Evolutionary conservation across 2,113 vertebrate genomes (phyloP).

Genomic region (Mesocricetus auratus): DNA sequence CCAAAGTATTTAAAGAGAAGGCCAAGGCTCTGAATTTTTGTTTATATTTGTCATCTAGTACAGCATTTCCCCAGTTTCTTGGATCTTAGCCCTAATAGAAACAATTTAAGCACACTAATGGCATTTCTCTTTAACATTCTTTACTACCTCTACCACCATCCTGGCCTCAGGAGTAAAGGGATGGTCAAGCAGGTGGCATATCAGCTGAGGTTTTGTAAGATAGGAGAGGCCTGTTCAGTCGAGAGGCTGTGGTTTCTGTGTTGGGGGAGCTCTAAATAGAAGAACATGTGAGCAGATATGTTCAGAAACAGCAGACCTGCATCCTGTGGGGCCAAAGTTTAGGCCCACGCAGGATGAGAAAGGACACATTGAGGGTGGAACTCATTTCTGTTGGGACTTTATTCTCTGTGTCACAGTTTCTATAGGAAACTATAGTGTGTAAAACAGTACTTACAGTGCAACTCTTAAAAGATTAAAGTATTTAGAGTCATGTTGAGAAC

Average conservation of each 20-base stretch:
- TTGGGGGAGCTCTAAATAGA: not conserved
- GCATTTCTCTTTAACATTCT: constrained; percentile 18
- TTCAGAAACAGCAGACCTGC: constrained; percentile 46
- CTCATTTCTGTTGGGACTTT: constrained; percentile 50
- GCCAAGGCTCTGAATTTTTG: not conserved
- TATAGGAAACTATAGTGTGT: constrained; percentile 28
- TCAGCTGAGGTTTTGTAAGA: constrained; percentile 22
- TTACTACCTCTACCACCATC: not conserved
- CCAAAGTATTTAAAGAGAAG: not conserved
- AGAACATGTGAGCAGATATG: constrained; percentile 27
- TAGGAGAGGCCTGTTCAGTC: not conserved
- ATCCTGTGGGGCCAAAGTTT: not conserved
- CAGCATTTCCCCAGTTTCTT: not conserved
- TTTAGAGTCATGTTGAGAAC: constrained; percentile 49
- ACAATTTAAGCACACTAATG: constrained; percentile 26
- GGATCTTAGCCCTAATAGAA: not conserved
- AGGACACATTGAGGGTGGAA: not conserved
- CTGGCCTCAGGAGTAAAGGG: not conserved
- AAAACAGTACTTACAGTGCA: constrained; percentile 9
- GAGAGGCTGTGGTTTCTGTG: constrained; percentile 38
- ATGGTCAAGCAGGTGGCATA: not conserved
- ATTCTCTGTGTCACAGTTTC: constrained; percentile 38
- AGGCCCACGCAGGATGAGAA: not conserved
- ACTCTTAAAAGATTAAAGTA: constrained; percentile 21
- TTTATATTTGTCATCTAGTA: not conserved